Evolutionary conservation across 2,797 vertebrate species (phyloP), one percentile per base, ranked within the genome.

Genomic region (Sebastolobus alascanus): DNA sequence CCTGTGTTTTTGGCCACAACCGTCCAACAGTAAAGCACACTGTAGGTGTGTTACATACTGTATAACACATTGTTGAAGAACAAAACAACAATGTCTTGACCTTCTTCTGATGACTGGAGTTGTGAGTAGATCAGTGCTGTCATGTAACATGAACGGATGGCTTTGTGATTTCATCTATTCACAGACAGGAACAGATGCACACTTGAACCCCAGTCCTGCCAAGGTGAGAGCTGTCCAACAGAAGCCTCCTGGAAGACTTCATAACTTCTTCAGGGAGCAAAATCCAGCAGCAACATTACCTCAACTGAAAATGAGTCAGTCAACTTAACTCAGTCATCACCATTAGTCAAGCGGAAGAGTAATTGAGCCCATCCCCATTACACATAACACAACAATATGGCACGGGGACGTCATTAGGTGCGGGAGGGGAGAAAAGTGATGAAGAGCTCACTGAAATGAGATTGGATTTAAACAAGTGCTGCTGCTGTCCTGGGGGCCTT

Each of bases 391-490:
- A 91, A 93, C 90, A 93, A 85, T 87, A 88, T 88, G 90, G 89
- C 75, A 84, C 8, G 0, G 75, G 59, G 77, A 84, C 22, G 56
- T 89, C 79, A 89, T 94, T 90, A 90, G 88, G 73, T 79, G 67
- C 76, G 72, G 56, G 27, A 40, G 72, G 59, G 59, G 64, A 12
- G 14, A 60, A 43, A 76, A 59, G 85, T 91, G 90, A 94, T 93
- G 92, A 93, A 94, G 89, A 91, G 90, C 87, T 87, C 29, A 54
- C 72, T 75, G 87, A 89, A 90, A 92, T 89, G 87, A 94, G 91
- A 95, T 90, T 94, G 91, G 87, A 92, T 93, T 94, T 91, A 90
- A 94, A 93, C 86, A 90, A 91, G 92, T 89, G 86, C 35, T 9
- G 22, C 87, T 37, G 27, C 80, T 79, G 85, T 93, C 91, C 91